Evolutionary conservation across 2,113 vertebrate species (phyloP).

Genomic region (Equus przewalskii): DNA sequence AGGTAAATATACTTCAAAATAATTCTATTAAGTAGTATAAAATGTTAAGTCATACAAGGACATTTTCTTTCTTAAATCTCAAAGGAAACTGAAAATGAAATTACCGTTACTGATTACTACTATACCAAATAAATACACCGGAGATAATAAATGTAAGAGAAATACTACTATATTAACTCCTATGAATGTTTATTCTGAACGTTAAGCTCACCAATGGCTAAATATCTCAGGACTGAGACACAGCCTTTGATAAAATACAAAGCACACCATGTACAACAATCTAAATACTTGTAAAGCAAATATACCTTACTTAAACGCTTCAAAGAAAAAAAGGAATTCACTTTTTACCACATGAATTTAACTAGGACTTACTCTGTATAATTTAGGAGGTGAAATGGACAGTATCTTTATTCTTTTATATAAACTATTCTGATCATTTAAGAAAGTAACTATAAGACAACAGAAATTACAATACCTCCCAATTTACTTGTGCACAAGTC

Average conservation of each 20-base stretch:
- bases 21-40: slow-evolving; percentile 67
- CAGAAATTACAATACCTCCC: slow-evolving; percentile 92
- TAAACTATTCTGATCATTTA: not conserved
- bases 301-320: slow-evolving; percentile 19
- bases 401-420: slow-evolving; percentile 43
- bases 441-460: slow-evolving; percentile 15
- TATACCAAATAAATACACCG: not conserved
- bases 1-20: slow-evolving; percentile 48
- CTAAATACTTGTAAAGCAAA: slow-evolving; percentile 26
- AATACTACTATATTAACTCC: slow-evolving; percentile 29
- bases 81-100: slow-evolving; percentile 67
- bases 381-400: not conserved
- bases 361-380: not conserved
- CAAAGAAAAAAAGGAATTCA: slow-evolving; percentile 5
- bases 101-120: slow-evolving; percentile 58
- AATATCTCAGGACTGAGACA: slow-evolving; percentile 55
- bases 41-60: slow-evolving; percentile 48
- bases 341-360: slow-evolving; percentile 17
- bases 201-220: slow-evolving; percentile 53
- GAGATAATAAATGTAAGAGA: slow-evolving; percentile 37
- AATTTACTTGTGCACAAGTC: slow-evolving; percentile 94
- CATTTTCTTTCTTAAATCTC: slow-evolving; percentile 68
- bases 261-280: slow-evolving; percentile 8
- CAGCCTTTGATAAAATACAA: slow-evolving; percentile 55
- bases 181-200: slow-evolving; percentile 53